Conservation (phyloP, 2,113 vertebrate species). For the Dicerorhinus sumatrensis region DNA sequence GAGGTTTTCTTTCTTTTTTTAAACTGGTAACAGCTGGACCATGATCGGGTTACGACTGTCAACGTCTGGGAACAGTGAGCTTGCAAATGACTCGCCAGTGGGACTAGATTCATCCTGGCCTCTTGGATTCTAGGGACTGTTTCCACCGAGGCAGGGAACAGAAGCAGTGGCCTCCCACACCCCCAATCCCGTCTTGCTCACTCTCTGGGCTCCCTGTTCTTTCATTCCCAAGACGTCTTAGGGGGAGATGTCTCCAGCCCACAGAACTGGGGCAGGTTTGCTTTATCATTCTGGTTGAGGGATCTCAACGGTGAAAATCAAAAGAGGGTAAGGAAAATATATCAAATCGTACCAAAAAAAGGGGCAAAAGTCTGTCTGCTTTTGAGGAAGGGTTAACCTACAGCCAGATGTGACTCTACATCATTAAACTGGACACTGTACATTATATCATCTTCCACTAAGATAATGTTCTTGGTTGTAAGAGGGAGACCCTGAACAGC, state of each 20-base stretch:
- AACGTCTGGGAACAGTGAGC: neutral
- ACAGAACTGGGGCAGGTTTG: neutral
- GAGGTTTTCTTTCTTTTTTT: neutral
- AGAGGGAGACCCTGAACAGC: slow-evolving; percentile 78
- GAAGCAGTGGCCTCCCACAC: neutral
- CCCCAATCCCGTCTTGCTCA: neutral
- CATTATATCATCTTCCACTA: slow-evolving; percentile 59
- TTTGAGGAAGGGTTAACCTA: slow-evolving; percentile 59
- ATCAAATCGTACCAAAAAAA: slow-evolving; percentile 81
- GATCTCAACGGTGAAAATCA: neutral
- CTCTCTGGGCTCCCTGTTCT: neutral
- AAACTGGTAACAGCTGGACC: neutral
- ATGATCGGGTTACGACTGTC: neutral
- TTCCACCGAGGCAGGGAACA: neutral
- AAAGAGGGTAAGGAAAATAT: slow-evolving; percentile 73
- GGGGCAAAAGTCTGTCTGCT: slow-evolving; percentile 53
- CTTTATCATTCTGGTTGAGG: slow-evolving; percentile 32
- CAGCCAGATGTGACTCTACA: slow-evolving; percentile 65
- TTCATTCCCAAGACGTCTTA: neutral
- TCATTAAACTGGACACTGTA: slow-evolving; percentile 62
- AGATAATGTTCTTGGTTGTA: slow-evolving; percentile 57
- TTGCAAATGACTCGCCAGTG: neutral
- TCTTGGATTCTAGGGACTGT: neutral
- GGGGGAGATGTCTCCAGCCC: neutral
- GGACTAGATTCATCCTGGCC: neutral